Percentiles rank a stretch among this genome's conserved stretches.
Conservation (phyloP, 2,113 vertebrate genomes). For the Grantiella picta region DNA sequence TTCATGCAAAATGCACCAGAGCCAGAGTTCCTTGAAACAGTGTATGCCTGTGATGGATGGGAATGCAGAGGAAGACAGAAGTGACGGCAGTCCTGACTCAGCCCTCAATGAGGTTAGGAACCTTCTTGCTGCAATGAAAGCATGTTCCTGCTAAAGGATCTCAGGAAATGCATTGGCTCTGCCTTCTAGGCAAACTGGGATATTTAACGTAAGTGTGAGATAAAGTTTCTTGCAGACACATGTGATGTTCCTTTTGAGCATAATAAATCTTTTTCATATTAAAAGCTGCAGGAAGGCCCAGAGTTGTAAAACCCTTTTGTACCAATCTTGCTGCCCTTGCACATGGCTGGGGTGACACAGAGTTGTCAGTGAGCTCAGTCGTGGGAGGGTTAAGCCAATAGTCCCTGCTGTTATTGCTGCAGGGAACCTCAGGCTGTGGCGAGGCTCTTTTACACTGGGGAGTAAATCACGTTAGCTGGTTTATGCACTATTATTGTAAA, state of each 20-base stretch:
- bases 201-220: constrained; percentile 52
- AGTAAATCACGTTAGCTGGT: constrained; percentile 17
- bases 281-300: background rate
- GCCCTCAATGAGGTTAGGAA: constrained; percentile 23
- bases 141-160: background rate
- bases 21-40: constrained; percentile 19
- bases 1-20: background rate
- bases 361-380: background rate
- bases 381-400: background rate
- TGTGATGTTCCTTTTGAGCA: background rate
- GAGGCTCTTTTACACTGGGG: background rate
- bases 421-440: background rate
- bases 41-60: constrained; percentile 4
- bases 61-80: background rate
- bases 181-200: constrained; percentile 13
- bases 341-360: background rate
- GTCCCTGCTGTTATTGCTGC: background rate
- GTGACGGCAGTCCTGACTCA: background rate
- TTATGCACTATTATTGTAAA: background rate
- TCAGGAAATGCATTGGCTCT: constrained; percentile 14
- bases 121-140: background rate
- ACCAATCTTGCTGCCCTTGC: background rate
- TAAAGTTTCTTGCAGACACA: background rate
- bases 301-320: background rate
- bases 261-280: constrained; percentile 2